phyloP scores from a whole-genome alignment of 2,113 vertebrate genomes.

The Carassius carassius region DNA sequence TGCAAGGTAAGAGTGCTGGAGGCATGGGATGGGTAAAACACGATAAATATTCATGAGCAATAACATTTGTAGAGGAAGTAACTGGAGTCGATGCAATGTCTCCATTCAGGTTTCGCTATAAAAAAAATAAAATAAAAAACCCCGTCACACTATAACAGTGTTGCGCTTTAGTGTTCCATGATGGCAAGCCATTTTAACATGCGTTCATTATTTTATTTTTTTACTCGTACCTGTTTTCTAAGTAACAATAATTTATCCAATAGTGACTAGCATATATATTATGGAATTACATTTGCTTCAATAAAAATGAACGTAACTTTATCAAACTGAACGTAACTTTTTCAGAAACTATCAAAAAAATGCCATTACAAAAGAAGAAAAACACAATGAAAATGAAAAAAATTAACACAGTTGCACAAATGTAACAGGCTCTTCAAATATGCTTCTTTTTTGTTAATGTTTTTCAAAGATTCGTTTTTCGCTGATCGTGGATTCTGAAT shows the following conservation, averaged over 20 bases:
- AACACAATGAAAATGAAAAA: too few species aligned
- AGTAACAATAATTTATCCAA: background rate
- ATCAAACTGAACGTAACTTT: too few species aligned
- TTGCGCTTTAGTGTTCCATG: constrained; percentile 1
- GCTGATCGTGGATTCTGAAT: too few species aligned
- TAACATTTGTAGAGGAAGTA: background rate
- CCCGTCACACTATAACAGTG: background rate
- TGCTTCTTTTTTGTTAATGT: too few species aligned
- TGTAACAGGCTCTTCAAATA: too few species aligned
- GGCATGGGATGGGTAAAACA: constrained; percentile 25
- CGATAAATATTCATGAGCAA: background rate
- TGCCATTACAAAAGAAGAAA: too few species aligned
- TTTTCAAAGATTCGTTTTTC: too few species aligned
- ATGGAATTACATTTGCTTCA: too few species aligned
- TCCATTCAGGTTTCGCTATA: background rate
- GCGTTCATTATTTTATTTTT: background rate
- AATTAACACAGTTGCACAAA: too few species aligned
- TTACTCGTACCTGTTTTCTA: background rate
- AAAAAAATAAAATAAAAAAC: too few species aligned
- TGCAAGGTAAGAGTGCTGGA: constrained; percentile 81
- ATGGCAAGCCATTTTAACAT: constrained; percentile 6
- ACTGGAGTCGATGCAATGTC: background rate
- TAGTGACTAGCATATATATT: background rate
- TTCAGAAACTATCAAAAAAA: too few species aligned
- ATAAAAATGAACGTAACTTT: too few species aligned